phyloP scores from a whole-genome alignment of 2,113 vertebrate genomes.

The Nipponia nippon region DNA sequence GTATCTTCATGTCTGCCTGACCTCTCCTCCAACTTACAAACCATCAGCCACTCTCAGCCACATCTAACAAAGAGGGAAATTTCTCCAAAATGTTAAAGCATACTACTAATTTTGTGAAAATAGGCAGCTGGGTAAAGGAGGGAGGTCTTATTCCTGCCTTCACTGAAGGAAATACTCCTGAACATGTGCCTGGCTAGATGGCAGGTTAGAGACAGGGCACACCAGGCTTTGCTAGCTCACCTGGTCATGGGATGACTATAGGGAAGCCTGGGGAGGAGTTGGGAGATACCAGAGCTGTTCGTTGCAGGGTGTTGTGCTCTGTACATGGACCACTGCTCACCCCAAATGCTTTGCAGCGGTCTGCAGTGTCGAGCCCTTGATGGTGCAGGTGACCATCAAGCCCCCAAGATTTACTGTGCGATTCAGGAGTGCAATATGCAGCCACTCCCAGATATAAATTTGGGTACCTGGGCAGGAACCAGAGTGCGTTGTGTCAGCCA shows the following conservation, averaged over 20 bases:
- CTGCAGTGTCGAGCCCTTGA: background rate
- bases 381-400: background rate
- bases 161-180: background rate
- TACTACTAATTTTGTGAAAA: background rate
- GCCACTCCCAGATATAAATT: background rate
- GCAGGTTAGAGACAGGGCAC: background rate
- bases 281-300: background rate
- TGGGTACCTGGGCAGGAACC: background rate
- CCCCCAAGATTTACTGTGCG: rapidly evolving
- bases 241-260: background rate
- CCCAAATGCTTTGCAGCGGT: background rate
- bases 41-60: background rate
- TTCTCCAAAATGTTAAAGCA: background rate
- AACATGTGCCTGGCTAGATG: background rate
- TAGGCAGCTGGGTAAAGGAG: background rate
- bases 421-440: background rate
- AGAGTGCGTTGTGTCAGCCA: background rate
- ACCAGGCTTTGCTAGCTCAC: background rate
- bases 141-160: background rate
- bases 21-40: background rate
- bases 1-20: background rate
- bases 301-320: background rate
- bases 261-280: background rate
- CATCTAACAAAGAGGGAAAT: background rate
- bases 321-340: background rate